Conservation (phyloP, 2,113 vertebrate genomes). For the Tringa solitaria region DNA sequence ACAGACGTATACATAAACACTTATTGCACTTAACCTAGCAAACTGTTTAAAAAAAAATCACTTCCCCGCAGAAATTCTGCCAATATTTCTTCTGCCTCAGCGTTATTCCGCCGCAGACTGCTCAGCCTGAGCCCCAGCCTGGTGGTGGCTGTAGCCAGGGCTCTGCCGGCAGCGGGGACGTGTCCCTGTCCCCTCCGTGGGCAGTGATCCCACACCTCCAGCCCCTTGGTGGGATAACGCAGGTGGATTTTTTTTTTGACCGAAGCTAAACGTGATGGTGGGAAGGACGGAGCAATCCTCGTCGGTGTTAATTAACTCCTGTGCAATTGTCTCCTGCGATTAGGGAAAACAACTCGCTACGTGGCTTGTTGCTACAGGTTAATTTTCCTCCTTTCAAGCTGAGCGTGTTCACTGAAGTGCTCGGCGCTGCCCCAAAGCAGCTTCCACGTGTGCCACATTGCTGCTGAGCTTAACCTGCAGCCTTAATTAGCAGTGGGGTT, state of each 20-base stretch:
- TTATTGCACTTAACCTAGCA: neutral
- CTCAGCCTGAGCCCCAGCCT: rapidly evolving
- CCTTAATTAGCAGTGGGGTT: neutral
- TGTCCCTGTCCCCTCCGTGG: neutral
- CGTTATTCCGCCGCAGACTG: rapidly evolving
- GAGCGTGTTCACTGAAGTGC: neutral
- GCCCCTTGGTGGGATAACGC: rapidly evolving
- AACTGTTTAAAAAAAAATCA: neutral
- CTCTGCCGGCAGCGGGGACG: rapidly evolving
- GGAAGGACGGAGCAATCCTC: neutral
- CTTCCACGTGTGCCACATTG: rapidly evolving
- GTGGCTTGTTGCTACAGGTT: neutral
- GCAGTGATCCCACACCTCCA: neutral
- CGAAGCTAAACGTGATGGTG: rapidly evolving
- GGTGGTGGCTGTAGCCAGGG: neutral
- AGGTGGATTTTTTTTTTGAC: neutral
- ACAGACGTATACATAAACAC: neutral
- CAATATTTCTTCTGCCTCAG: neutral
- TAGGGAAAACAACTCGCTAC: neutral
- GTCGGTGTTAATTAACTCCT: neutral
- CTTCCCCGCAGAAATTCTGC: constrained; percentile 8
- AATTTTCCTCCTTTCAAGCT: neutral
- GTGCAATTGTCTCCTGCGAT: neutral
- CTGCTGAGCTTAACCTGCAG: neutral
- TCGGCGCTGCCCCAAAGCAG: neutral